Conservation (phyloP, 2,113 vertebrate genomes). For the Casuarius casuarius region DNA sequence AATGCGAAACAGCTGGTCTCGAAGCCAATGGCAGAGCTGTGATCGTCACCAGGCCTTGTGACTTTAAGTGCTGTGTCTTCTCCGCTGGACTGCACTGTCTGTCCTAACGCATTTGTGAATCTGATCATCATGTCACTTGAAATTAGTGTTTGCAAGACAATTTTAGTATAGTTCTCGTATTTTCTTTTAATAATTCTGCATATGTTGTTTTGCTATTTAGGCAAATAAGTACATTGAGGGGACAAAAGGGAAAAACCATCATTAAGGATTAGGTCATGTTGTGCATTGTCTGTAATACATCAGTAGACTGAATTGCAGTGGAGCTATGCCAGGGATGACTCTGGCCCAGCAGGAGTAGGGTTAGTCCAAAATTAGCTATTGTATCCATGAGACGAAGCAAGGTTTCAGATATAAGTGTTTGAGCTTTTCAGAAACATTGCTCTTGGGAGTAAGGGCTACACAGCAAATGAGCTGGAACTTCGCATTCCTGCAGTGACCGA, state of each 20-base stretch:
- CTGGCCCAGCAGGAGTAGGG: constrained; percentile 52
- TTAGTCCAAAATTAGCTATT: constrained; percentile 68
- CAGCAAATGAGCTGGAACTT: neutral
- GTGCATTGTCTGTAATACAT: constrained; percentile 51
- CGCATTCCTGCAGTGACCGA: neutral
- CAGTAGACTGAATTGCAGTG: constrained; percentile 49
- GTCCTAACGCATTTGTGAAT: neutral
- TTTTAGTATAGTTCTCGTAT: neutral
- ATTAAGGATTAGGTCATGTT: constrained; percentile 32
- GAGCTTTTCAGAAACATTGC: neutral
- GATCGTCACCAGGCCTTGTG: neutral
- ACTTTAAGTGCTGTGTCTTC: neutral
- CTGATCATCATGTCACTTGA: neutral
- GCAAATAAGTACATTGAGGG: neutral
- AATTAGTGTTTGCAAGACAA: neutral
- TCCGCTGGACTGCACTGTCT: neutral
- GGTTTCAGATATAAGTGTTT: neutral
- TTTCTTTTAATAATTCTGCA: neutral
- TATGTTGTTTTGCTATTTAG: neutral
- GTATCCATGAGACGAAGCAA: constrained; percentile 36
- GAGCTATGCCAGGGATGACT: constrained; percentile 63
- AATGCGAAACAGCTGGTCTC: neutral
- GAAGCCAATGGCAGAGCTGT: neutral
- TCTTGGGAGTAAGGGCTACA: neutral
- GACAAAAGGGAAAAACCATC: neutral